Evolutionary conservation across 64 coral and sea anemone genomes (phyloP), one percentile per base, ranked within the genome.

Genomic region (Cladopsammia gracilis): DNA sequence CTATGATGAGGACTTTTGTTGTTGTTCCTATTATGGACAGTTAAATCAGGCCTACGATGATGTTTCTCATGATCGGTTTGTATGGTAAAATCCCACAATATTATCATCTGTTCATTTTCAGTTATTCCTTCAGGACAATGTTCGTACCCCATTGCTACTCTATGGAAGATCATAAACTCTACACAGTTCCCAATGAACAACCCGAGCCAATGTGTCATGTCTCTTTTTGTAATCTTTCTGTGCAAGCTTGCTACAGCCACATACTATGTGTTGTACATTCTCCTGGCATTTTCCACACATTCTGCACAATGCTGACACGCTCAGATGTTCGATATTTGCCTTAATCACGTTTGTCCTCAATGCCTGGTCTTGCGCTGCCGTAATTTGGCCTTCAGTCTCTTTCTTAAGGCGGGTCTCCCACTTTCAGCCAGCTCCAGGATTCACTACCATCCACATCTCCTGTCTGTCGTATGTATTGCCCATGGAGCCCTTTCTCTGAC

Each of bases 311-410:
- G 49, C 7, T 14, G 50, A 24, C 15, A 6, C 71, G 44, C 73
- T 69, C 4, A 16, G 25, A 20, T 61, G 61, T 23, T 89, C 71
- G 54, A 89, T 89, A 11, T 61, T 45, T 4, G 58, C 59, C 15
- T 83, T 91, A 7, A 83, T 44, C 6, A 56, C 14, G 66, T 64
- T 86, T 13, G 80, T 92, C 43, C 80, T 86, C 11, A 86, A 24
- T 18, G 81, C 81, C 62, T 86, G 90, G 6, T 92, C 90, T 85
- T 86, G 90, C 8, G 90, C 52, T 45, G 80, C 90, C 19, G 12
- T 62, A 8, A 92, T 86, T 15, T 76, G 43, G 15, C 62, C 45
- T 62, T 92, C 80, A n/a, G 52, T 85, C 54, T 48, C 71, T 44
- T 72, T 92, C 15, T 86, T 92, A 18, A 86, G n/a, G n/a, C n/a